phyloP scores from a whole-genome alignment of 2,113 vertebrate species.

The Eretmochelys imbricata region DNA sequence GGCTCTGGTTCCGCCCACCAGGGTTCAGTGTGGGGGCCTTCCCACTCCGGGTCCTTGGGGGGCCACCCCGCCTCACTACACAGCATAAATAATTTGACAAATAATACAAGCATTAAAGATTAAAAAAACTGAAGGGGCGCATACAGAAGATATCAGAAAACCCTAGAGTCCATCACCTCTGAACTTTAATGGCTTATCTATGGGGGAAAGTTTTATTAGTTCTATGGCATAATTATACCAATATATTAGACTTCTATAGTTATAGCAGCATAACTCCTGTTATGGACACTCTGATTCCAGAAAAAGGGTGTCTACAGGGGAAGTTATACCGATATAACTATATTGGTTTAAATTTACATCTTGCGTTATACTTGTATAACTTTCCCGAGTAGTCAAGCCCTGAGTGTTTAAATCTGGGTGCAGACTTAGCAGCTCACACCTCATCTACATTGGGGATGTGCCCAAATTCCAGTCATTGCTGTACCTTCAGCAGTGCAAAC shows the following conservation, averaged over 20 bases:
- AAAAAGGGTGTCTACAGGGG: background rate
- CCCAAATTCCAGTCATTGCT: background rate
- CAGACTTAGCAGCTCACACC: background rate
- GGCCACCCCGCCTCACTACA: too few species aligned
- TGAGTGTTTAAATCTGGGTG: background rate
- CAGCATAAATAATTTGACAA: background rate
- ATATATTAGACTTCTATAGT: background rate
- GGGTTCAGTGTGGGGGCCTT: too few species aligned
- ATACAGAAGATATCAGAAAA: background rate
- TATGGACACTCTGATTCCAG: background rate
- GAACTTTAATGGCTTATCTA: background rate
- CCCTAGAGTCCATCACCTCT: background rate
- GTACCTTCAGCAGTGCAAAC: background rate
- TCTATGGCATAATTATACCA: background rate
- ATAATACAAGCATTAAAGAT: background rate
- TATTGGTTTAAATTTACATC: background rate
- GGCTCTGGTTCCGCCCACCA: too few species aligned
- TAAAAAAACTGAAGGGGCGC: fast-evolving
- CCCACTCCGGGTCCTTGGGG: too few species aligned
- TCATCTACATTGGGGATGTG: background rate
- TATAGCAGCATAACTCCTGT: background rate
- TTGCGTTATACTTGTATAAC: background rate
- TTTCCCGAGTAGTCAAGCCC: background rate
- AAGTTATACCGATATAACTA: background rate
- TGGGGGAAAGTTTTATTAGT: background rate